Percentiles rank a stretch among this genome's conserved stretches.
Evolutionary conservation across 2,888 invertebrate genomes (phyloP).

Genomic region (Ennomos quercinarius): DNA sequence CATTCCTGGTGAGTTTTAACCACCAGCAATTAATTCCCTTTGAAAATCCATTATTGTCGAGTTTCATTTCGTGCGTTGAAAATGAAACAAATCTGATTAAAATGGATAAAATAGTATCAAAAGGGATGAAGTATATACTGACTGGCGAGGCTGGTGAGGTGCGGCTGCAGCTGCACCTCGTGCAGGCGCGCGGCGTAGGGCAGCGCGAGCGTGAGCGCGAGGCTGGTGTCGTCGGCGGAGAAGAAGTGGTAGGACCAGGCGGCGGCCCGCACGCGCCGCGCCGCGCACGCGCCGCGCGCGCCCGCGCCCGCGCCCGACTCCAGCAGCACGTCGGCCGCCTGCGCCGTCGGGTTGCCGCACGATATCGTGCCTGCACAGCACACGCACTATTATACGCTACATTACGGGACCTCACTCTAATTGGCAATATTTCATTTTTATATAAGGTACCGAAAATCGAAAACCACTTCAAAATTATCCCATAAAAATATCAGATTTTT

Average conservation of each 20-base stretch:
- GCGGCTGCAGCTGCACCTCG: slow-evolving; percentile 95
- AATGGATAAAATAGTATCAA: too few species aligned
- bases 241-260: slow-evolving; percentile 99
- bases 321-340: slow-evolving; percentile 95
- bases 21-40: too few species aligned
- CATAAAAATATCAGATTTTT: too few species aligned
- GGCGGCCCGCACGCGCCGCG: slow-evolving; percentile 93
- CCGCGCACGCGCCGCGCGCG: slow-evolving; percentile 89
- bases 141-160: slow-evolving; percentile 92
- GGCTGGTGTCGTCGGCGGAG: slow-evolving; percentile 93
- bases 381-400: too few species aligned
- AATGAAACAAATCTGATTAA: too few species aligned
- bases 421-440: too few species aligned
- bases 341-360: slow-evolving; percentile 93
- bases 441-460: too few species aligned
- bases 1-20: too few species aligned
- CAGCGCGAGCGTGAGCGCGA: slow-evolving; percentile 93
- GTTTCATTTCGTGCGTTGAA: too few species aligned
- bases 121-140: slow-evolving; percentile 54
- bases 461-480: too few species aligned
- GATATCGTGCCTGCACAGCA: slow-evolving; percentile 87
- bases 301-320: slow-evolving; percentile 84
- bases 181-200: slow-evolving; percentile 95
- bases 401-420: too few species aligned
- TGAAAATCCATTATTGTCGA: too few species aligned